Percentiles rank a stretch among this genome's conserved stretches.
These are phyloP conservation scores for Pyrrhosoma nymphula DNA, from an alignment of 2,888 invertebrate genomes.

Conservation along the genomic window DNA sequence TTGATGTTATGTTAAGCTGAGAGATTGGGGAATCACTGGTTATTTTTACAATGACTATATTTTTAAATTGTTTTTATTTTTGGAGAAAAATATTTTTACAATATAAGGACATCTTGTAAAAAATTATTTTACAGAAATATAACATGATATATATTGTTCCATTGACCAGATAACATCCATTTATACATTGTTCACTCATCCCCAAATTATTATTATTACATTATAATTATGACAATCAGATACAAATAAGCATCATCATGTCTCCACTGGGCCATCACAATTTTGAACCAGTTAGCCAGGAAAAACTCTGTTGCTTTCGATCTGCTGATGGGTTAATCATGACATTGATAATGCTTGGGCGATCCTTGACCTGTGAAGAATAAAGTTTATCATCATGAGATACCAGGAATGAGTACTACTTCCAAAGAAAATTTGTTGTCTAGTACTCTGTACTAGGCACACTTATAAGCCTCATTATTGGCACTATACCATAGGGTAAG, in stretches of 20 bases:
- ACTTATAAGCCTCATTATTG: no score
- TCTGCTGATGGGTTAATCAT: slow-evolving; percentile 93
- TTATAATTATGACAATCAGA: background rate
- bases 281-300: slow-evolving; percentile 96
- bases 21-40: background rate
- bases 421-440: no score
- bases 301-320: slow-evolving; percentile 93
- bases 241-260: background rate
- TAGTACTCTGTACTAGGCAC: no score
- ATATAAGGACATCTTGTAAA: background rate
- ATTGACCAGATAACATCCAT: background rate
- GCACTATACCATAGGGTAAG: no score
- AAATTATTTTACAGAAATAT: background rate
- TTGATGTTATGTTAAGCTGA: background rate
- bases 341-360: slow-evolving; percentile 93
- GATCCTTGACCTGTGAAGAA: slow-evolving; percentile 81
- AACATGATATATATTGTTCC: background rate
- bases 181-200: background rate
- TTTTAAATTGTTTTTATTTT: background rate
- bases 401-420: background rate
- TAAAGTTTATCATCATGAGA: slow-evolving; percentile 42
- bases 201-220: background rate
- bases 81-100: background rate
- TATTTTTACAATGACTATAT: background rate
- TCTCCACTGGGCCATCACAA: slow-evolving; percentile 79